Base-by-base conservation (phyloP, 2,113 vertebrate genomes). In the Pangasianodon hypophthalmus region DNA sequence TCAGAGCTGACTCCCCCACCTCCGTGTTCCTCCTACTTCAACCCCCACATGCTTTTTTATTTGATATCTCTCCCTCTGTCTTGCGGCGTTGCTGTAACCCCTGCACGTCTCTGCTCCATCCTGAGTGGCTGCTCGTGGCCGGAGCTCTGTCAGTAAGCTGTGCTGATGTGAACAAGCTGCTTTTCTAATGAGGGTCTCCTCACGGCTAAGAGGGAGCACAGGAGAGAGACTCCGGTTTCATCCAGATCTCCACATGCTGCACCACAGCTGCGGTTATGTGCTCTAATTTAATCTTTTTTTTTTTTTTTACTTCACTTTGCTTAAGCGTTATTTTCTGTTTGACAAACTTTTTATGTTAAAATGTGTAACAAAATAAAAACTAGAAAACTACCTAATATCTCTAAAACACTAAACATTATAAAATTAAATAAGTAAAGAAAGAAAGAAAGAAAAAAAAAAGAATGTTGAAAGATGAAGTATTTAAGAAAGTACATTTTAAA, bases 121-220 rank as follows among this genome's bases (percentile, higher is more conserved):
- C 92, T 94, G 94, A 95, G 93, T 93, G 91, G 93, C 86, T 92
- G 94, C 93, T 92, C 94, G 91, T 83, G 62, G 85, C 83, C 94
- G 93, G 69, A 93, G 48, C 92, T 79, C 92, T 91, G 87, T 93
- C 93, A 93, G 93, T 94, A 88, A 64, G 94, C 93, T 79, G 92
- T 71, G 54, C 89, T 92, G 92, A 93, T 93, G 90, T 91, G 89
- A 91, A 83, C 89, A 91, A 90, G 92, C 91, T 89, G 84, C 67
- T 84, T 87, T 87, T 77, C 62, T 82, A 86, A 89, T 86, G 73
- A 86, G 83, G 37, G 56, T 64, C 71, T 85, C 3, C 4, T 50
- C 24, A 69, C 1, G 83, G 41, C 41, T 24, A 85, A 62, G 41
- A 64, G 37, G 11, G 41, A 46, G 58, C 54, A 44, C 37, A 62